phyloP scores from a whole-genome alignment of 2,113 vertebrate species.

The Thinocorus orbignyianus region DNA sequence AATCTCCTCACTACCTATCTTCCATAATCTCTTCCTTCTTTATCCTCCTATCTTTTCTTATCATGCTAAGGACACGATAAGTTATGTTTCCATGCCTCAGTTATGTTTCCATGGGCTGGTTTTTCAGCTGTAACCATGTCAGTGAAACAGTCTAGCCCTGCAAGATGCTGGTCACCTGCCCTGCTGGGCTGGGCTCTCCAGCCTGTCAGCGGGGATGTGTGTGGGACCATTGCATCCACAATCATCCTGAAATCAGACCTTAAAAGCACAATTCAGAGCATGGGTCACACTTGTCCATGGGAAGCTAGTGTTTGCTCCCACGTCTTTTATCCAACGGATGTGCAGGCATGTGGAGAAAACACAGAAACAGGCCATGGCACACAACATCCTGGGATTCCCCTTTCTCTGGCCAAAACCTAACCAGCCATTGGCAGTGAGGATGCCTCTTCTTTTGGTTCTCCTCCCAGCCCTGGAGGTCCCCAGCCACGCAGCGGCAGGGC shows the following conservation, averaged over 20 bases:
- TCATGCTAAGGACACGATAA: neutral
- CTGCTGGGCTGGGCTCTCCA: neutral
- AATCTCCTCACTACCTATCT: neutral
- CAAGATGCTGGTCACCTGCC: neutral
- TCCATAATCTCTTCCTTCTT: neutral
- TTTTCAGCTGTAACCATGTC: neutral
- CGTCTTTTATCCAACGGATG: neutral
- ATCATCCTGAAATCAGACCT: neutral
- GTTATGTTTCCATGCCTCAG: neutral
- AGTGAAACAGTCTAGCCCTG: neutral
- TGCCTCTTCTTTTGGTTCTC: neutral
- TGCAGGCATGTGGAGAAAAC: neutral
- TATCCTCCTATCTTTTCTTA: neutral
- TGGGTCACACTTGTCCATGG: neutral
- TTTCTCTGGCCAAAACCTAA: neutral
- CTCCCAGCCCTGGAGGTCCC: neutral
- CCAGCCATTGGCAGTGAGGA: fast-evolving
- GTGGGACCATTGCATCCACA: neutral
- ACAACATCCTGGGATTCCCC: fast-evolving
- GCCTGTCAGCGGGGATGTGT: fast-evolving
- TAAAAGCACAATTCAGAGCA: fast-evolving
- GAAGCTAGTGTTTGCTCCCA: fast-evolving
- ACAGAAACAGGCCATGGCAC: neutral
- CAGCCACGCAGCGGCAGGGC: neutral
- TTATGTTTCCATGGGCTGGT: neutral